These are phyloP conservation scores for Sigmodon hispidus DNA, from an alignment of 2,113 vertebrate genomes.

Conservation along the genomic window DNA sequence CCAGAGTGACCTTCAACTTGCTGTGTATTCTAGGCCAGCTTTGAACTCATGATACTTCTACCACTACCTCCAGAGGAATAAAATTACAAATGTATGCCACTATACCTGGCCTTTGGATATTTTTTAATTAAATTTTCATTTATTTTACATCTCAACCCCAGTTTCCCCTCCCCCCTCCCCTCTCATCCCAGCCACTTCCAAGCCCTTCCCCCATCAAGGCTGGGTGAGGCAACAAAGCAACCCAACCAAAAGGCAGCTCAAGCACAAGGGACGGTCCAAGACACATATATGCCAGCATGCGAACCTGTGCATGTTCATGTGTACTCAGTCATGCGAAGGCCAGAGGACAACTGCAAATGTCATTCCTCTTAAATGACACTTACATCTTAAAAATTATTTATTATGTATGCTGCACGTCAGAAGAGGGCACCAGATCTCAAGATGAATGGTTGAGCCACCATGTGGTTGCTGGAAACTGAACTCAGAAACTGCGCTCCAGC, in stretches of 20 bases:
- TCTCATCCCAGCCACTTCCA: not conserved
- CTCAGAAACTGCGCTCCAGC: not conserved
- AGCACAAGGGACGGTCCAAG: not conserved
- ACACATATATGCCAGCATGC: not conserved
- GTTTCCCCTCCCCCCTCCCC: not conserved
- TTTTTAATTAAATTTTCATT: not conserved
- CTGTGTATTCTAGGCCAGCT: not conserved
- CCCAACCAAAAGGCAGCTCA: not conserved
- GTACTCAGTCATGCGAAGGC: not conserved
- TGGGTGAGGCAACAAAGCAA: not conserved
- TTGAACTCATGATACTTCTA: not conserved
- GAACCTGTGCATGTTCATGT: not conserved
- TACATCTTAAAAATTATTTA: not conserved
- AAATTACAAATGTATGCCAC: not conserved
- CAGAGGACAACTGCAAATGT: not conserved
- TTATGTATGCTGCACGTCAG: not conserved
- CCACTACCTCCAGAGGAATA: not conserved
- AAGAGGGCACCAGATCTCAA: not conserved
- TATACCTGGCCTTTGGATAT: not conserved
- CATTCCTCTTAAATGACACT: too few relatives aligned
- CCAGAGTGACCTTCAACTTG: not conserved
- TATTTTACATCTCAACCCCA: not conserved
- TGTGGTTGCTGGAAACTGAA: not conserved
- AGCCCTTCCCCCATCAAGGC: not conserved
- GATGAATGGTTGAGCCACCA: not conserved